Conservation (phyloP, 2,888 invertebrate genomes). For the Lasioglossum vierecki region DNA sequence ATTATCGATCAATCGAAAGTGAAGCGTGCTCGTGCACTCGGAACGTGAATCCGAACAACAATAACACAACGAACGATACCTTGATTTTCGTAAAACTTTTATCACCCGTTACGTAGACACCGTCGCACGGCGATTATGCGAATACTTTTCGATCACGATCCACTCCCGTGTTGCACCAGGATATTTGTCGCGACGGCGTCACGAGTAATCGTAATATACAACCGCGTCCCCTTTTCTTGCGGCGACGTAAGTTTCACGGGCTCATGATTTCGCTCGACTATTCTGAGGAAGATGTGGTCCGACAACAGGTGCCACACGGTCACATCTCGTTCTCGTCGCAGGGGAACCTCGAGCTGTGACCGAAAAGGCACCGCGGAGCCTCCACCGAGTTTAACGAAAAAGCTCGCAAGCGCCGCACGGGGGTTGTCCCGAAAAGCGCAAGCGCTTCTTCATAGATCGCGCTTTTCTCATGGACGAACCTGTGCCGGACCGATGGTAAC, state of each 20-base stretch:
- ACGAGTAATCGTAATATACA: constrained; percentile 1
- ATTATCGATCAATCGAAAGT: constrained; percentile 65
- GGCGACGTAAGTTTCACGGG: constrained; percentile 32
- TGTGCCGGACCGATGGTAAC: constrained; percentile 40
- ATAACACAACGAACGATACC: constrained; percentile 2
- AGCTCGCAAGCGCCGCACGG: constrained; percentile 43
- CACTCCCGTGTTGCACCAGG: constrained; percentile 48
- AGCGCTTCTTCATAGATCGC: constrained; percentile 78
- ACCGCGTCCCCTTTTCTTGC: constrained; percentile 13
- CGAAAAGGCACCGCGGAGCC: constrained; percentile 45
- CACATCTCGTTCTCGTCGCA: constrained; percentile 54
- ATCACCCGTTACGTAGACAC: neutral
- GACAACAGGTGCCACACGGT: constrained; percentile 55
- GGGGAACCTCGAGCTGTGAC: constrained; percentile 49
- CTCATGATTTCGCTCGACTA: constrained; percentile 43
- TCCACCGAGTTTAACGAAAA: constrained; percentile 43
- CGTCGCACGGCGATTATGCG: constrained; percentile 11
- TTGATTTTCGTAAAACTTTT: neutral
- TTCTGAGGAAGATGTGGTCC: constrained; percentile 36
- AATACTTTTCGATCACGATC: constrained; percentile 42
- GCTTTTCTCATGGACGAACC: constrained; percentile 46
- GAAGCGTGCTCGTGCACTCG: constrained; percentile 19
- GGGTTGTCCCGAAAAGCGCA: constrained; percentile 70
- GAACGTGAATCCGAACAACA: neutral
- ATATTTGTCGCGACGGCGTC: constrained; percentile 29